Conservation (phyloP, 2,888 invertebrate species). For the Cheilosia urbana region DNA sequence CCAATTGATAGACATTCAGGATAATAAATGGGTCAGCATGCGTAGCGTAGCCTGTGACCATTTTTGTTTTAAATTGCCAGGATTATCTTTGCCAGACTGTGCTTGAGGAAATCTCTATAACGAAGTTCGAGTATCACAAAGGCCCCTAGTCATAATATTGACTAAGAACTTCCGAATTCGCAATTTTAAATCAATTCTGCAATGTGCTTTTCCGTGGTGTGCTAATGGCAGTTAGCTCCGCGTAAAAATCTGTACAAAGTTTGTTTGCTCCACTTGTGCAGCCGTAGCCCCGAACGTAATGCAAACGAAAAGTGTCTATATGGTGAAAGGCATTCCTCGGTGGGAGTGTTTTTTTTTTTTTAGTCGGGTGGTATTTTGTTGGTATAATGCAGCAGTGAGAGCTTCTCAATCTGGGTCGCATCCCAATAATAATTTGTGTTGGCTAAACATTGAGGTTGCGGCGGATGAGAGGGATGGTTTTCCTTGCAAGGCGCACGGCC, state of each 20-base stretch:
- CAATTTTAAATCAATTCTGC: constrained; percentile 43
- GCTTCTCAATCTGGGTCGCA: constrained; percentile 61
- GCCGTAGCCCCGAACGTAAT: constrained; percentile 47
- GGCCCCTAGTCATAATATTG: constrained; percentile 30
- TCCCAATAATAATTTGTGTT: constrained; percentile 74
- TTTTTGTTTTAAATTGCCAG: constrained; percentile 1
- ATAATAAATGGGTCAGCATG: constrained; percentile 36
- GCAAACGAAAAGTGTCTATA: constrained; percentile 44
- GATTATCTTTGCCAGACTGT: constrained; percentile 24
- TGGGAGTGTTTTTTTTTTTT: neutral
- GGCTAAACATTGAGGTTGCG: constrained; percentile 72
- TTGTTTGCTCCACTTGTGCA: constrained; percentile 64
- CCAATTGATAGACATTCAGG: constrained; percentile 48
- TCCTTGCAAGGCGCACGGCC: constrained; percentile 30
- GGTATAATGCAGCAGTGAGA: constrained; percentile 61
- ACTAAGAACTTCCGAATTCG: constrained; percentile 50
- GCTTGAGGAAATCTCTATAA: neutral
- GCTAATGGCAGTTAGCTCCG: constrained; percentile 31
- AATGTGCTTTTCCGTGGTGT: constrained; percentile 5
- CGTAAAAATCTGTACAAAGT: constrained; percentile 52
- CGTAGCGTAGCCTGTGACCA: constrained; percentile 19
- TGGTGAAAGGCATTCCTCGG: constrained; percentile 22
- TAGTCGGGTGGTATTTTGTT: constrained; percentile 39
- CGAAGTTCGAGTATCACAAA: neutral
- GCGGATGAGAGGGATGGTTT: constrained; percentile 54